A percentile compares a stretch with the other conserved stretches of the same genome.
phyloP scores from a whole-genome alignment of 1,140 invertebrate species.

The Dufourea novaeangliae region DNA sequence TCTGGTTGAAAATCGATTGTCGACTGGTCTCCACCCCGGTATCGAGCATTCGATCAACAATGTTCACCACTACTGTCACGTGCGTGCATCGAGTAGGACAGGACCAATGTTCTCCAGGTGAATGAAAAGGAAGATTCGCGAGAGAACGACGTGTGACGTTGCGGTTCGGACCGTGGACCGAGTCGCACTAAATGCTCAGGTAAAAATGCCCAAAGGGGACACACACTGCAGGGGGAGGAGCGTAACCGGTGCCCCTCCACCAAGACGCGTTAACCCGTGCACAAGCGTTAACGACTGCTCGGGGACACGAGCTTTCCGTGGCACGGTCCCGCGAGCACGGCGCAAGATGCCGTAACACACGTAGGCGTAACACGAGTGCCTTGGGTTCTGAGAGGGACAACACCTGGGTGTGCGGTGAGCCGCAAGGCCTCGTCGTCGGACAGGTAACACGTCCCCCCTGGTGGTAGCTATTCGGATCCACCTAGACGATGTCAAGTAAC shows the following conservation, averaged over 20 bases:
- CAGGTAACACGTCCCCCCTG: constrained; percentile 2
- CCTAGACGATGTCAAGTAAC: no score
- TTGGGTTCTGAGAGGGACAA: background rate
- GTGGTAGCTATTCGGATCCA: constrained; percentile 4
- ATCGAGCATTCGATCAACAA: background rate
- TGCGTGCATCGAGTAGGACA: no score
- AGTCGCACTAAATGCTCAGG: constrained; percentile 70
- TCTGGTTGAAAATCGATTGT: no score
- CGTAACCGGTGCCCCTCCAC: constrained; percentile 41
- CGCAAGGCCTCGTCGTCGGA: constrained; percentile 12
- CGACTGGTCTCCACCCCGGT: no score
- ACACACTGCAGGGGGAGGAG: constrained; percentile 34
- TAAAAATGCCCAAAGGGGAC: constrained; percentile 69
- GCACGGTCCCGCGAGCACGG: background rate
- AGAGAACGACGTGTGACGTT: constrained; percentile 31
- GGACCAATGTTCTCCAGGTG: no score
- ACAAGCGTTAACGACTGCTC: background rate
- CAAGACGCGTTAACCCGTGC: background rate
- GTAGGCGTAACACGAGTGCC: constrained; percentile 35
- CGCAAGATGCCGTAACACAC: constrained; percentile 5
- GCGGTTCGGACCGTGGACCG: constrained; percentile 61
- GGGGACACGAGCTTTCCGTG: constrained; percentile 16
- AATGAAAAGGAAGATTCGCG: background rate
- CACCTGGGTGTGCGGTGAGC: background rate
- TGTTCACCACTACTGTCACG: background rate